Conservation (phyloP, 2,888 invertebrate species). For the Torymus texanus region DNA sequence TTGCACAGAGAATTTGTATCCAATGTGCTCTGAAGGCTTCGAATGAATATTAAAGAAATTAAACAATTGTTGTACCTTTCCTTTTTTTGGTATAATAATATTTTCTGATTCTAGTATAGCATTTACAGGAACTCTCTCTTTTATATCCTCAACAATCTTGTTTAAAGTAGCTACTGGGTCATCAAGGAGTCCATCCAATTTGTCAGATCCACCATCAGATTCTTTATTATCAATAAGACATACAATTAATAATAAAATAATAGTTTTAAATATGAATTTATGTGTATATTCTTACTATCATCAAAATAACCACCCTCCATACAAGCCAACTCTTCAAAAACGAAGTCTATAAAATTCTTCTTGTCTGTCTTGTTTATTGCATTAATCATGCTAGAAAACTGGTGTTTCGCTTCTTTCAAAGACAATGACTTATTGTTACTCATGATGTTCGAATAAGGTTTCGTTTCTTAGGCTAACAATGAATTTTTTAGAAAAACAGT, state of each 20-base stretch:
- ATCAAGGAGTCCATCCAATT: constrained; percentile 56
- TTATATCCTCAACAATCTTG: constrained; percentile 62
- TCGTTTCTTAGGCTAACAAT: too few relatives aligned
- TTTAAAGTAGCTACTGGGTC: constrained; percentile 62
- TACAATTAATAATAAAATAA: neutral
- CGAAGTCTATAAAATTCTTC: constrained; percentile 17
- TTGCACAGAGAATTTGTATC: too few relatives aligned
- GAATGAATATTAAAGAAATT: constrained; percentile 1
- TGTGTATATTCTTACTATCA: neutral
- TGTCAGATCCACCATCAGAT: neutral
- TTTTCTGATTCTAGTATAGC: constrained; percentile 65
- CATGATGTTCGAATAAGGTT: constrained; percentile 1
- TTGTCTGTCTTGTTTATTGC: constrained; percentile 4
- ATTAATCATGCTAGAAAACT: constrained; percentile 10
- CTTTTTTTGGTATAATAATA: constrained; percentile 61
- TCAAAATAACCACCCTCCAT: neutral
- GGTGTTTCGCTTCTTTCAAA: constrained; percentile 34
- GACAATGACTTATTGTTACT: neutral
- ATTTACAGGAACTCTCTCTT: constrained; percentile 61
- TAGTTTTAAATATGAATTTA: neutral
- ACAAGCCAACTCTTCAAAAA: constrained; percentile 12
- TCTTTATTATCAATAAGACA: constrained; percentile 2
- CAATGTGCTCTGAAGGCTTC: constrained; percentile 37
- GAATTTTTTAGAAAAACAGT: too few relatives aligned
- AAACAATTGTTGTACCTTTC: constrained; percentile 60